These are phyloP conservation scores for Lepidochrysops patricia DNA, from an alignment of 2,888 invertebrate species.

Conservation along the genomic window DNA sequence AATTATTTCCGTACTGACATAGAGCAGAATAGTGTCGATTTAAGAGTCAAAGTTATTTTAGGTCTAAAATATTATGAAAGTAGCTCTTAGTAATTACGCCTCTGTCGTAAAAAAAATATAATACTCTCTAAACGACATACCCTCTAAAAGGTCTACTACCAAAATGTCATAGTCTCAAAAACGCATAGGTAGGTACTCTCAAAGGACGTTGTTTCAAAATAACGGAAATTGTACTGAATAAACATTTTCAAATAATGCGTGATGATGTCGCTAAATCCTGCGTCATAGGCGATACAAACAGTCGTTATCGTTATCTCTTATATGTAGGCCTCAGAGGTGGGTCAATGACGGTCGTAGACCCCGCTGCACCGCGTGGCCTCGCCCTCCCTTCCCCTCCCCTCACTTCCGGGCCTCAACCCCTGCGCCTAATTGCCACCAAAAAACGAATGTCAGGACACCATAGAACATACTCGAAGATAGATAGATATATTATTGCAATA, in stretches of 20 bases:
- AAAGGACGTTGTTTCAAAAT: no score
- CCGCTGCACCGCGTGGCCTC: constrained; percentile 61
- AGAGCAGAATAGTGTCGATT: no score
- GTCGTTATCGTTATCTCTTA: constrained; percentile 49
- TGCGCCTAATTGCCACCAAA: constrained; percentile 14
- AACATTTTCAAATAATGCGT: background rate
- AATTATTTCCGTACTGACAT: no score
- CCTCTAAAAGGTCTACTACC: no score
- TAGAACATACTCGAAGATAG: background rate
- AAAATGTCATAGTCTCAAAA: no score
- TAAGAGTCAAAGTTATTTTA: no score
- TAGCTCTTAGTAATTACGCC: no score
- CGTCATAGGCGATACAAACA: constrained; percentile 24
- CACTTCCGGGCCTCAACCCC: constrained; percentile 22
- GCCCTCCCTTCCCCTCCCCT: constrained; percentile 32
- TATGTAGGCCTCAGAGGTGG: constrained; percentile 64
- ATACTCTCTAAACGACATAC: no score
- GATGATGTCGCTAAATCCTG: background rate
- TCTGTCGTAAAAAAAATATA: no score
- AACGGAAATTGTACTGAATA: no score
- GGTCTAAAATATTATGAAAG: no score
- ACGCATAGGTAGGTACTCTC: no score
- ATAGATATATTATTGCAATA: background rate
- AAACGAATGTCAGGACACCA: background rate
- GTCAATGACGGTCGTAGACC: constrained; percentile 73